These are phyloP conservation scores for Atlantisia rogersi DNA, from an alignment of 2,113 vertebrate species.

Conservation along the genomic window DNA sequence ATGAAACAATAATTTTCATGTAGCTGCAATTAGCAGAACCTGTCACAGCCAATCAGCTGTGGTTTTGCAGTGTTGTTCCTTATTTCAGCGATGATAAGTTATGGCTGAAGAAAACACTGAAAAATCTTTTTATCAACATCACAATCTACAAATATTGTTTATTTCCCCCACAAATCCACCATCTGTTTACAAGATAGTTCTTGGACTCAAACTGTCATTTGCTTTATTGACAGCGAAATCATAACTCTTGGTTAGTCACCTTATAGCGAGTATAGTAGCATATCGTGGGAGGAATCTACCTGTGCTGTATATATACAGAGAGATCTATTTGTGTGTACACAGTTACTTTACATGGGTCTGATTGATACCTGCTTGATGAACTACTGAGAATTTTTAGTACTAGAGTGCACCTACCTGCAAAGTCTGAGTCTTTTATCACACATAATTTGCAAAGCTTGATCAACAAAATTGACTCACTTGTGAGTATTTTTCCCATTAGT, in stretches of 20 bases:
- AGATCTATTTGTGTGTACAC: not conserved
- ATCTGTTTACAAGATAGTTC: not conserved
- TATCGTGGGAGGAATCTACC: not conserved
- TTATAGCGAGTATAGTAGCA: not conserved
- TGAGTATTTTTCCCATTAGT: not conserved
- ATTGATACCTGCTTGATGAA: not conserved
- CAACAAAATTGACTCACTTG: not conserved
- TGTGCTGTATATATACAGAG: not conserved
- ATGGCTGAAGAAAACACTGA: not conserved
- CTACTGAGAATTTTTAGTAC: not conserved
- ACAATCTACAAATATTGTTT: not conserved
- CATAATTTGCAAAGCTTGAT: not conserved
- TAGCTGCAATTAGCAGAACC: conserved; percentile 57
- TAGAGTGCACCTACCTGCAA: not conserved
- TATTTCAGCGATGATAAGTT: conserved; percentile 28
- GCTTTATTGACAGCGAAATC: not conserved
- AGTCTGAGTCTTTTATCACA: not conserved
- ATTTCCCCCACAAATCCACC: not conserved
- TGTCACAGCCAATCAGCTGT: conserved; percentile 36
- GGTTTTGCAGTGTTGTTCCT: not conserved
- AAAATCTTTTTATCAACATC: not conserved
- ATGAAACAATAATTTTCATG: conserved; percentile 45
- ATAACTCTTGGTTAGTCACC: not conserved
- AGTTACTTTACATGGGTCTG: not conserved
- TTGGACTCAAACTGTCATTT: not conserved